Base-by-base conservation (phyloP, 2,113 vertebrate genomes). In the Sorex fumeus region DNA sequence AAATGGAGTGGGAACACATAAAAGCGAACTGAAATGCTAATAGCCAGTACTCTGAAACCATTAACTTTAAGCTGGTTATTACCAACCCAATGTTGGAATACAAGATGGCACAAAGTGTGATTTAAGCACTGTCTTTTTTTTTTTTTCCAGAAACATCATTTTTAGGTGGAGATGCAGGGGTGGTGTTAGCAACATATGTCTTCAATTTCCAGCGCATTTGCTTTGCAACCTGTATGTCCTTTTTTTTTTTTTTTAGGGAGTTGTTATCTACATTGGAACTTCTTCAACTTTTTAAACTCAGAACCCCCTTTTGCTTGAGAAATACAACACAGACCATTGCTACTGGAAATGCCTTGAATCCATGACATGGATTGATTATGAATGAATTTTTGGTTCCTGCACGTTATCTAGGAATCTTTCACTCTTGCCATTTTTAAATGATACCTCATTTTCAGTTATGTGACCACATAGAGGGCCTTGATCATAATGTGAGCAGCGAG, bases 11-110 rank as follows among this genome's bases (percentile, higher is more conserved):
- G 43, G 34, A 62, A 84, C 83, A 57, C 85, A 94, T 93, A 93
- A 97, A 93, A 81, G 91, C 47, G 16, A 45, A 95, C 88, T 67
- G 34, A 77, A 85, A 64, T 79, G 90, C 57, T 76, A 87, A 89
- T 86, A 34, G 67, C 78, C 34, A 60, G 43, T 67, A 5, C 76
- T 62, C 80, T 77, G 87, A 72, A 91, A 69, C 89, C 62, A 66
- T 88, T 93, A 95, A 93, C 72, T 71, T 18, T 0, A 82, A 89
- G 88, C 30, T 6, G 1, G 27, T 85, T 50, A 30, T 88, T 89
- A 67, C 62, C 36, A 45, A 87, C 76, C 72, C 80, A 7, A 34
- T 6, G n/a, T 36, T 69, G 64, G 45, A 66, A 32, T 13, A 5
- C 1, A 64, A 30, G 36, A 6, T 23, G 32, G 50, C 32, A 34